phyloP scores from a whole-genome alignment of 2,113 vertebrate species.

The Leucopsar rothschildi region DNA sequence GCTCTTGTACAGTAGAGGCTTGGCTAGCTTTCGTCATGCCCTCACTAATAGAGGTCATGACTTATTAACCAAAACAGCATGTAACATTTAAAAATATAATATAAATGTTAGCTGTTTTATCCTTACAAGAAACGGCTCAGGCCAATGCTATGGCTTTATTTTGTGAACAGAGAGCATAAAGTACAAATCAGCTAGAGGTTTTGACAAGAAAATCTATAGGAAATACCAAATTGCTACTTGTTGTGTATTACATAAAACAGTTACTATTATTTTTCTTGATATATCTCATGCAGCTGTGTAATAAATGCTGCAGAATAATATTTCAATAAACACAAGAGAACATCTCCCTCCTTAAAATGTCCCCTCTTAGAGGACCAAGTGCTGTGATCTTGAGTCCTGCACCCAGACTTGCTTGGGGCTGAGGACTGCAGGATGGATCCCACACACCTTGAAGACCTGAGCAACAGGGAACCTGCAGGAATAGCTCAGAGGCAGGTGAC shows the following conservation, averaged over 20 bases:
- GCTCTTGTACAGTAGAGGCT: not conserved
- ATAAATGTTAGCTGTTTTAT: not conserved
- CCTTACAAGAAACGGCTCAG: not conserved
- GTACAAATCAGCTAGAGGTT: not conserved
- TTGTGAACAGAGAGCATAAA: not conserved
- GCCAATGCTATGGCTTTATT: not conserved
- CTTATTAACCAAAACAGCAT: slow-evolving; percentile 25
- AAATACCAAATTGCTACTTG: not conserved
- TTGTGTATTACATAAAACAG: not conserved
- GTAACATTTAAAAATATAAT: not conserved
- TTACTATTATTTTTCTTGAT: not conserved
- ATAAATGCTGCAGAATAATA: not conserved
- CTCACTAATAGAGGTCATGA: not conserved
- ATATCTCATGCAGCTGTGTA: not conserved
- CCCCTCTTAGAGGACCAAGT: not conserved
- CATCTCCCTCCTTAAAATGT: not conserved
- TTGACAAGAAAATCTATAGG: not conserved
- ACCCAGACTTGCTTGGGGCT: not conserved
- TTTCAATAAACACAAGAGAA: not conserved
- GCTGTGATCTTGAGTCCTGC: not conserved
- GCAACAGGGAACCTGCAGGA: not conserved
- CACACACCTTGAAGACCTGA: not conserved
- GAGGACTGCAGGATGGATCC: not conserved
- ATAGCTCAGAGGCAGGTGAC: not conserved
- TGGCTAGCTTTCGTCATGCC: not conserved